Conservation (phyloP, 2,113 vertebrate species). For the Charina bottae region DNA sequence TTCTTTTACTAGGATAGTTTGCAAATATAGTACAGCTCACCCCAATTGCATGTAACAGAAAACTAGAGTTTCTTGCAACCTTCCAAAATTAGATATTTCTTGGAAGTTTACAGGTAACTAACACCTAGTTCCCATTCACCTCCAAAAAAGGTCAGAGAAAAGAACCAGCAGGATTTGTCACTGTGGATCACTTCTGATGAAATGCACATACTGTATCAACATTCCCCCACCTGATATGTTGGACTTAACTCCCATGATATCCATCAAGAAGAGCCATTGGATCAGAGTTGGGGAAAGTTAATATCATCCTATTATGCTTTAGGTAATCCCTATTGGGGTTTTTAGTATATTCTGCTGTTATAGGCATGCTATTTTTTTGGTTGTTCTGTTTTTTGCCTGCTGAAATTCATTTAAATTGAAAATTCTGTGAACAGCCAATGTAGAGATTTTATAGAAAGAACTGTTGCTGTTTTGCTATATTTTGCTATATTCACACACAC, state of each 20-base stretch:
- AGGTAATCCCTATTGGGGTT: neutral
- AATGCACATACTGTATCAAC: neutral
- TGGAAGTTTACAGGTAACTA: neutral
- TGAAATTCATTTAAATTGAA: slow-evolving; percentile 24
- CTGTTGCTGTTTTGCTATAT: neutral
- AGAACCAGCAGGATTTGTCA: neutral
- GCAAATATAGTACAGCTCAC: neutral
- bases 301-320: neutral
- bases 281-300: neutral
- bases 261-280: neutral
- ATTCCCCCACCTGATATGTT: neutral
- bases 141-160: neutral
- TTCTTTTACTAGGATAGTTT: neutral
- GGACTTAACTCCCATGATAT: neutral
- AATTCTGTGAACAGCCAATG: neutral
- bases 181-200: neutral
- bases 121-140: neutral
- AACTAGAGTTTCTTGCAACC: neutral
- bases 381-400: slow-evolving; percentile 9
- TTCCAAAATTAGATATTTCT: neutral
- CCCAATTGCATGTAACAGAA: neutral
- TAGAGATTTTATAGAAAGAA: slow-evolving; percentile 4
- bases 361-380: neutral
- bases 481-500: slow-evolving; percentile 44
- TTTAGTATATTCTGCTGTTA: neutral